A percentile compares a stretch with the other conserved stretches of the same genome.
These are phyloP conservation scores for Cheilosia vulpina DNA, from an alignment of 2,888 invertebrate species.

Conservation along the genomic window DNA sequence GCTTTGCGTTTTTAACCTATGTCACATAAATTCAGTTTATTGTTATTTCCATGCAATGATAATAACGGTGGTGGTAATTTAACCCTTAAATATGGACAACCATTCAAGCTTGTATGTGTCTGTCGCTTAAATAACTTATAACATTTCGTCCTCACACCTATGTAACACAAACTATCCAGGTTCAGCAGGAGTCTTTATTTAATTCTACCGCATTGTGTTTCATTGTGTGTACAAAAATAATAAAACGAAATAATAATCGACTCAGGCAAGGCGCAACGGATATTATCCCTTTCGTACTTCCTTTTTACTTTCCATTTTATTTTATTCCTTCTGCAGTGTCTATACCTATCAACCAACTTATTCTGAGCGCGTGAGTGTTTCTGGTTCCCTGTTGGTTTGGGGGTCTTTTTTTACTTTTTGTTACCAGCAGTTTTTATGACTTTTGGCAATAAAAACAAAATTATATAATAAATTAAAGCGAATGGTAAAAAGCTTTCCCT, in stretches of 20 bases:
- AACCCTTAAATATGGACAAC: slow-evolving; percentile 6
- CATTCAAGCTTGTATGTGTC: slow-evolving; percentile 34
- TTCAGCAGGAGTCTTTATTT: slow-evolving; percentile 14
- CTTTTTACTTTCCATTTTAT: slow-evolving; percentile 53
- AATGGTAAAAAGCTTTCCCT: slow-evolving; percentile 39
- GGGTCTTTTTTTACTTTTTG: slow-evolving; percentile 7
- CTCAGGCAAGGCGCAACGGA: slow-evolving; percentile 56
- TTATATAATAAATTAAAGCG: slow-evolving; percentile 68
- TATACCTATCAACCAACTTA: slow-evolving; percentile 2
- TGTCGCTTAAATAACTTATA: slow-evolving; percentile 28
- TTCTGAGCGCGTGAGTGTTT: slow-evolving; percentile 52
- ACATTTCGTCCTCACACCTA: slow-evolving; percentile 18
- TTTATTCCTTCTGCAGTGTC: slow-evolving; percentile 58
- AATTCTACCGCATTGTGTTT: slow-evolving; percentile 48
- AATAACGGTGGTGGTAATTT: slow-evolving; percentile 33
- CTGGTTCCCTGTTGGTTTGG: slow-evolving; percentile 2
- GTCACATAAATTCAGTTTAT: slow-evolving; percentile 50
- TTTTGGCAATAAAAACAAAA: slow-evolving; percentile 67
- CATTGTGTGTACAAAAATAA: slow-evolving; percentile 24
- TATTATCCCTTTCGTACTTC: slow-evolving; percentile 68
- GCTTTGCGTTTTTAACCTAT: slow-evolving; percentile 35
- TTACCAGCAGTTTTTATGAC: slow-evolving; percentile 41
- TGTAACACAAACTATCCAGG: slow-evolving; percentile 34
- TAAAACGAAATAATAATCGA: slow-evolving; percentile 38
- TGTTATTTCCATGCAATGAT: slow-evolving; percentile 28